A percentile compares a stretch with the other conserved stretches of the same genome.
phyloP scores from a whole-genome alignment of 2,888 invertebrate genomes.

The Cheilosia vernalis region DNA sequence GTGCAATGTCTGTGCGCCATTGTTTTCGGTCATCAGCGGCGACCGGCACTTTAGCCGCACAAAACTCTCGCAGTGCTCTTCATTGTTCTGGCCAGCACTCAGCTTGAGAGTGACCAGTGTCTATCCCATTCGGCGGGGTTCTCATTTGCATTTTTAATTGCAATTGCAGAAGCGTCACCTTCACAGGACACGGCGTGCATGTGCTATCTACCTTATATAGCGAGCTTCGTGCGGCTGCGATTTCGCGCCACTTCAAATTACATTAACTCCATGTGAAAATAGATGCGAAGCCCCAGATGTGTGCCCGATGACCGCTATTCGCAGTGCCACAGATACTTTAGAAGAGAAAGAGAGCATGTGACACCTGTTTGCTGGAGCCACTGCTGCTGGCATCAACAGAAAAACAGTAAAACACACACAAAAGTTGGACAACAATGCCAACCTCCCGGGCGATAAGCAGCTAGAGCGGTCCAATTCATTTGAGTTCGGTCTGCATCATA shows the following conservation, averaged over 20 bases:
- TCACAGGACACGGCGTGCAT: neutral
- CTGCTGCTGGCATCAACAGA: conserved; percentile 23
- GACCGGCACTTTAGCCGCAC: conserved; percentile 9
- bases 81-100: conserved; percentile 30
- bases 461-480: conserved; percentile 51
- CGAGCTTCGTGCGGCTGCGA: conserved; percentile 34
- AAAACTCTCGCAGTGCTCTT: conserved; percentile 34
- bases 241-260: conserved; percentile 62
- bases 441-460: conserved; percentile 55
- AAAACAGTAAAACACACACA: conserved; percentile 6
- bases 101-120: neutral
- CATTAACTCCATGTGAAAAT: conserved; percentile 67
- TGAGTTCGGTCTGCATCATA: conserved; percentile 61
- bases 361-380: conserved; percentile 64
- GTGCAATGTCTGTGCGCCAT: neutral
- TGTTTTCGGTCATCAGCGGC: conserved; percentile 1
- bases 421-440: conserved; percentile 19
- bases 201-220: neutral
- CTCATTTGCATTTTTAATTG: conserved; percentile 74
- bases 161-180: conserved; percentile 45
- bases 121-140: neutral
- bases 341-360: conserved; percentile 18
- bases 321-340: conserved; percentile 43
- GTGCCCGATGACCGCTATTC: conserved; percentile 62
- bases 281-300: conserved; percentile 58